These are phyloP conservation scores for Orcinus orca DNA, from an alignment of 2,113 vertebrate species.

Conservation along the genomic window DNA sequence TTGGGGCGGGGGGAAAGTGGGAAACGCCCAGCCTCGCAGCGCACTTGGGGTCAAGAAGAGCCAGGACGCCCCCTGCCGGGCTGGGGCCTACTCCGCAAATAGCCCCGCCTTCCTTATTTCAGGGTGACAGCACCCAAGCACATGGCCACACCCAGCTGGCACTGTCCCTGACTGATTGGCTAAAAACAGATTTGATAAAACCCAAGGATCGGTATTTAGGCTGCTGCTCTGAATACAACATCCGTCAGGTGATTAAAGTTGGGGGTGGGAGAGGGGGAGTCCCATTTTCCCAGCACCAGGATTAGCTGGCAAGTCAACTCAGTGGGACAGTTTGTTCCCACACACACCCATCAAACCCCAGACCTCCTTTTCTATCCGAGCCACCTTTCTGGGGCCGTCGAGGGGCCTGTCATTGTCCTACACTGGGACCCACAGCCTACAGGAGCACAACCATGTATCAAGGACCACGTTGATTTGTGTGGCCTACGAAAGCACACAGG, in stretches of 20 bases:
- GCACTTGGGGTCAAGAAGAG: not conserved
- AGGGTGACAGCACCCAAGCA: too few relatives aligned
- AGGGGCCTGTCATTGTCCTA: not conserved
- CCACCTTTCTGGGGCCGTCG: not conserved
- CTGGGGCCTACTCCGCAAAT: accelerated
- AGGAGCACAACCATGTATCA: not conserved
- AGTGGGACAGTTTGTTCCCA: not conserved
- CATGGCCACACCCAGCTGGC: not conserved
- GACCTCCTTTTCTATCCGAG: accelerated
- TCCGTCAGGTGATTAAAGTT: not conserved
- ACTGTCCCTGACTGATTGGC: not conserved
- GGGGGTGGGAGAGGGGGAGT: not conserved
- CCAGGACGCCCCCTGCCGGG: not conserved
- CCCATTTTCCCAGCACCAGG: not conserved
- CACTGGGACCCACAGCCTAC: too few relatives aligned
- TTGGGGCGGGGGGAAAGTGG: accelerated
- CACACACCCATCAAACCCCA: not conserved
- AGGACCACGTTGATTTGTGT: not conserved
- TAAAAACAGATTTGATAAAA: conserved; percentile 6
- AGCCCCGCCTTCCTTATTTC: accelerated
- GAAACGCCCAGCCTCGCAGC: accelerated
- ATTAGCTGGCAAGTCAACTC: not conserved
- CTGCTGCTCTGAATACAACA: not conserved
- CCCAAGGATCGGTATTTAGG: not conserved
- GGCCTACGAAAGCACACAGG: not conserved